Evolutionary conservation across 1,140 invertebrate species (phyloP).

Genomic region (Dufourea novaeangliae): DNA sequence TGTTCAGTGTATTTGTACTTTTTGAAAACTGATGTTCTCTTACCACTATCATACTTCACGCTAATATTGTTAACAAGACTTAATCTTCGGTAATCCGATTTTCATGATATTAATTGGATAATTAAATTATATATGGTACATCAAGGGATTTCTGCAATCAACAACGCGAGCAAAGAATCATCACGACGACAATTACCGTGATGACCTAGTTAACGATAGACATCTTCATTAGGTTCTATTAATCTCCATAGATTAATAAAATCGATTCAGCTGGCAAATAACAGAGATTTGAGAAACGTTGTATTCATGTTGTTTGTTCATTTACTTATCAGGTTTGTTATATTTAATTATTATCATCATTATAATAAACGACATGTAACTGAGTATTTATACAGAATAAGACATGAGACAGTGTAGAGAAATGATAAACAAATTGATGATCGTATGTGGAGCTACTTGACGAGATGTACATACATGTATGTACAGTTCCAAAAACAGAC

Average conservation of each 20-base stretch:
- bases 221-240: constrained; percentile 5
- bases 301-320: no score
- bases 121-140: constrained; percentile 48
- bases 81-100: constrained; percentile 44
- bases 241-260: background rate
- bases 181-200: constrained; percentile 27
- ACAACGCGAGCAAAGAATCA: constrained; percentile 25
- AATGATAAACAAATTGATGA: no score
- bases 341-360: no score
- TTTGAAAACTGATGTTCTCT: background rate
- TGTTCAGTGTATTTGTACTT: background rate
- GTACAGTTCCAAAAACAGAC: no score
- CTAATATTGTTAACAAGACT: constrained; percentile 3
- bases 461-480: no score
- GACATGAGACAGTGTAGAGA: no score
- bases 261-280: no score
- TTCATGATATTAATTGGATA: constrained; percentile 49
- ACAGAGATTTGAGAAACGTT: no score
- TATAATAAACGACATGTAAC: no score
- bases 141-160: constrained; percentile 50
- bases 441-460: no score
- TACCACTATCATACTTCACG: background rate
- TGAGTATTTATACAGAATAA: no score
- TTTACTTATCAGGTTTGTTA: no score
- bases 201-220: background rate